phyloP scores from a whole-genome alignment of 2,113 vertebrate species.

The Scomber japonicus region DNA sequence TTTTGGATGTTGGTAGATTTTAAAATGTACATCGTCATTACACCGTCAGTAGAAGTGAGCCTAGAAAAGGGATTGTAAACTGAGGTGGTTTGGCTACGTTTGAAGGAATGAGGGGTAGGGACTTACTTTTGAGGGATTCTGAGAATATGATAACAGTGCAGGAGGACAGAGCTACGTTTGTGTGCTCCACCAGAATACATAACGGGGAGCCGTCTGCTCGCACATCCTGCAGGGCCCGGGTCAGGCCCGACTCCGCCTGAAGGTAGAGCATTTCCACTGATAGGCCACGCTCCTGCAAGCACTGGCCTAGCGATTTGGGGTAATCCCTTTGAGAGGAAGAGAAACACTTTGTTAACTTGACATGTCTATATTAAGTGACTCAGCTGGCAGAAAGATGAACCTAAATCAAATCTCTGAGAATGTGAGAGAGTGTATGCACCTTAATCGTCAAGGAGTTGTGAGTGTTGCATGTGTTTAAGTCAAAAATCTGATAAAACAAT shows the following conservation, averaged over 20 bases:
- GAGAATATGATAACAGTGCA: conserved; percentile 88
- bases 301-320: conserved; percentile 84
- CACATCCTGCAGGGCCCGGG: conserved; percentile 86
- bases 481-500: no score
- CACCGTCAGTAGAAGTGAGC: not conserved
- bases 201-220: conserved; percentile 86
- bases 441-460: not conserved
- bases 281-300: conserved; percentile 86
- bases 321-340: conserved; percentile 89
- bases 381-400: conserved; percentile 39
- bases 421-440: no score
- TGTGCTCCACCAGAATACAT: conserved; percentile 89
- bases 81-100: conserved; percentile 40
- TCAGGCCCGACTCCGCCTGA: conserved; percentile 82
- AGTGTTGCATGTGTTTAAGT: not conserved
- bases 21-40: not conserved
- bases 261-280: conserved; percentile 88
- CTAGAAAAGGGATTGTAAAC: conserved; percentile 17
- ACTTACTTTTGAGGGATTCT: conserved; percentile 90
- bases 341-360: conserved; percentile 83
- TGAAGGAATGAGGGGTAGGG: conserved; percentile 69
- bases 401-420: conserved; percentile 17
- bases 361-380: conserved; percentile 55
- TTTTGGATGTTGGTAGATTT: not conserved
- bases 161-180: conserved; percentile 84